Conservation (phyloP, 2,113 vertebrate species). For the Neofelis nebulosa region DNA sequence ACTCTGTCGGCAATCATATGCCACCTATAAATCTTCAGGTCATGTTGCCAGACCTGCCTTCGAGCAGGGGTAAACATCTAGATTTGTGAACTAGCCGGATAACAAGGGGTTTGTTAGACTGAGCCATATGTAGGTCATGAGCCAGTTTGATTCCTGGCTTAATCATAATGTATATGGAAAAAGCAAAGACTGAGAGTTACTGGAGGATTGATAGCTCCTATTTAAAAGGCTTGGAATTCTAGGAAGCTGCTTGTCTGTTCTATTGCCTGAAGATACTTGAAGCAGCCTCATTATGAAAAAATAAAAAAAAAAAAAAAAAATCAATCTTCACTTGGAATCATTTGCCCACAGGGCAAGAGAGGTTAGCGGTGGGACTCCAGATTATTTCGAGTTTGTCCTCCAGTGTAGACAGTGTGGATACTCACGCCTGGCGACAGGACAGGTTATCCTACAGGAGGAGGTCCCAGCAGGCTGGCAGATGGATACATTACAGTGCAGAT, state of each 20-base stretch:
- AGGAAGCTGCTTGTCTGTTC: neutral
- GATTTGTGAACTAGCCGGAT: neutral
- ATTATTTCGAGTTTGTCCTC: neutral
- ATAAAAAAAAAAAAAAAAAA: too few relatives aligned
- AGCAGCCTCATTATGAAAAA: neutral
- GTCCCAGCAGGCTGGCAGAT: conserved; percentile 63
- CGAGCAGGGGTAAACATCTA: neutral
- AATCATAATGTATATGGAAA: neutral
- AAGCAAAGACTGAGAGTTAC: neutral
- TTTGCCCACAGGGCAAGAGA: neutral
- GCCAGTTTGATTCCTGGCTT: neutral
- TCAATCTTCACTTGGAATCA: neutral
- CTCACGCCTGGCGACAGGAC: conserved; percentile 68
- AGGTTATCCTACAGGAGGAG: conserved; percentile 47
- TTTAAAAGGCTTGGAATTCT: neutral
- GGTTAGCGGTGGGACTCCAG: neutral
- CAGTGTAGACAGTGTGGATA: neutral
- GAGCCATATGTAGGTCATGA: neutral
- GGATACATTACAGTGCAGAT: conserved; percentile 79
- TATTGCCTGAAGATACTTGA: neutral
- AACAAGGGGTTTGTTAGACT: neutral
- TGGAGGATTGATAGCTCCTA: neutral
- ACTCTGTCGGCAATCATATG: neutral
- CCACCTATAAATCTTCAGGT: neutral
- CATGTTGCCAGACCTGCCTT: neutral